These are phyloP conservation scores for Phytoseiulus persimilis DNA, from an alignment of 2,888 invertebrate genomes.

Conservation along the genomic window DNA sequence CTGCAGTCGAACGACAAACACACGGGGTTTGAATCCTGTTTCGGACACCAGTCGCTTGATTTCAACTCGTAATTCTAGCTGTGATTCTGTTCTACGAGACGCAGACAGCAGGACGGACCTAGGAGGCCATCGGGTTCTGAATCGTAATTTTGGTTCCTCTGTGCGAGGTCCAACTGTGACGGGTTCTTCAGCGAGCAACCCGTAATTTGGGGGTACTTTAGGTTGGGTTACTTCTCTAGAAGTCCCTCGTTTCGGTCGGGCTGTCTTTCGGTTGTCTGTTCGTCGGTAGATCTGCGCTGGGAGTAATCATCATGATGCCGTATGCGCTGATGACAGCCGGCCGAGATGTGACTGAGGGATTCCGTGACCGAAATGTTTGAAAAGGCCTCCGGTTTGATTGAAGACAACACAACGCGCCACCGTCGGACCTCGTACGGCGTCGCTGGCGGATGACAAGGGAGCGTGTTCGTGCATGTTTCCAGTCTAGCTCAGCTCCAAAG, in stretches of 20 bases:
- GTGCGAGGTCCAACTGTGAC: not conserved
- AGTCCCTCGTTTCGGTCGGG: not conserved
- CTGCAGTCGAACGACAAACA: not conserved
- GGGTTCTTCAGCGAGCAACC: not conserved
- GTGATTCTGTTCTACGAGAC: not conserved
- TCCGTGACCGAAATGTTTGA: slow-evolving; percentile 5
- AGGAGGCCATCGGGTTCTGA: not conserved
- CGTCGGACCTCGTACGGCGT: not conserved
- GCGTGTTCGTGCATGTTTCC: not conserved
- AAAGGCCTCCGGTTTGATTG: not conserved
- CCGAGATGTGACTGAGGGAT: not conserved
- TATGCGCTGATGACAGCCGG: not conserved
- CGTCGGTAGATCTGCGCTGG: not conserved
- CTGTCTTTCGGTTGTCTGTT: not conserved
- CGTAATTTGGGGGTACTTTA: slow-evolving; percentile 5
- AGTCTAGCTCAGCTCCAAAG: not conserved
- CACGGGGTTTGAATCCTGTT: not conserved
- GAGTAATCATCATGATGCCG: not conserved
- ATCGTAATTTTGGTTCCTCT: not conserved
- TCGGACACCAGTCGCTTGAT: not conserved
- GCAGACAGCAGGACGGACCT: not conserved
- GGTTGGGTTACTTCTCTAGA: slow-evolving; percentile 5
- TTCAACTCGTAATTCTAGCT: not conserved
- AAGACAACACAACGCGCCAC: not conserved
- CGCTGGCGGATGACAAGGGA: not conserved